These are phyloP conservation scores for Scortum barcoo DNA, from an alignment of 2,113 vertebrate genomes.

Conservation along the genomic window DNA sequence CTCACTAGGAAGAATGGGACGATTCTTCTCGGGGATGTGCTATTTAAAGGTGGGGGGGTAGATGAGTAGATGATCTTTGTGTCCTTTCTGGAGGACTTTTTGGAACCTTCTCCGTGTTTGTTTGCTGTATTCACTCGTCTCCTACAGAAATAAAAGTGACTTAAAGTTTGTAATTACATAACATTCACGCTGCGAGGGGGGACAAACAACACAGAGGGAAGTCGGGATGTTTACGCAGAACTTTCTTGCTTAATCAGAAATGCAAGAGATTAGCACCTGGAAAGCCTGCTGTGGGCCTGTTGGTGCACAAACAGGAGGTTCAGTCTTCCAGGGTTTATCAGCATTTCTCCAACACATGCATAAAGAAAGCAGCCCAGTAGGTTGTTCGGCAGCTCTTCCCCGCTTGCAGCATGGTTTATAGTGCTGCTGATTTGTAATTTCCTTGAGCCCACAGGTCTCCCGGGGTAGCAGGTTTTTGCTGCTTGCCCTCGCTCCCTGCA, in stretches of 20 bases:
- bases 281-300: constrained; percentile 17
- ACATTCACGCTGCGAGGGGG: neutral
- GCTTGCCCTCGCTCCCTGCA: constrained; percentile 56
- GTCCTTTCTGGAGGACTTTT: constrained; percentile 39
- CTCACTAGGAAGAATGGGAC: constrained; percentile 22
- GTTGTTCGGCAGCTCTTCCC: constrained; percentile 3
- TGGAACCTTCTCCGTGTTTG: neutral
- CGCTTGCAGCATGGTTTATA: constrained; percentile 39
- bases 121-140: neutral
- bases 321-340: constrained; percentile 28
- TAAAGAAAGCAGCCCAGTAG: constrained; percentile 2
- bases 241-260: constrained; percentile 48
- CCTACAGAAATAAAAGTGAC: neutral
- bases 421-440: constrained; percentile 71
- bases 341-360: constrained; percentile 5
- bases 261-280: constrained; percentile 30
- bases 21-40: constrained; percentile 4
- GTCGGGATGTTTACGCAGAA: constrained; percentile 33
- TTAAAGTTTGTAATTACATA: constrained; percentile 14
- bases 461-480: constrained; percentile 36
- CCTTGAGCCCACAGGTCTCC: constrained; percentile 40
- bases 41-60: constrained; percentile 25
- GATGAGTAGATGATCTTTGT: neutral
- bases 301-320: constrained; percentile 22
- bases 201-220: constrained; percentile 7